Evolutionary conservation across 2,797 vertebrate species (phyloP), one percentile per base, ranked within the genome.

Genomic region (Leptodactylus fallax): DNA sequence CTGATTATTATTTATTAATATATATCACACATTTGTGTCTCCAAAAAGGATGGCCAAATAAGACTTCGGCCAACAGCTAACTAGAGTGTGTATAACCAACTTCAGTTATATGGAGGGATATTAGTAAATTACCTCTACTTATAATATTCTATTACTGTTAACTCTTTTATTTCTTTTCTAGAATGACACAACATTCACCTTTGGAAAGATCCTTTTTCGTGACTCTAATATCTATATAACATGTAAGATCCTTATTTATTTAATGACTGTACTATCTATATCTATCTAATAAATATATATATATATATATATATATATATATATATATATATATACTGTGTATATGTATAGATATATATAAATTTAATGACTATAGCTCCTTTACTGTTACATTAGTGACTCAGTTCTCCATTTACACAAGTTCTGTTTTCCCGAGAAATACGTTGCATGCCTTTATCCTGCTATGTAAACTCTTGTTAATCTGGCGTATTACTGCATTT

Each of bases 121-220:
- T n/a, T n/a, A n/a, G n/a, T n/a, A n/a, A n/a, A n/a, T n/a, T n/a
- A n/a, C n/a, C n/a, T n/a, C n/a, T n/a, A n/a, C n/a, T n/a, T n/a
- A n/a, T n/a, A n/a, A n/a, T n/a, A n/a, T n/a, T n/a, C n/a, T n/a
- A n/a, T n/a, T n/a, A n/a, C n/a, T n/a, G n/a, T n/a, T 36, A 36
- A 58, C 4, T 10, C 17, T 21, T 63, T 0, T 23, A 9, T 65
- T 23, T 63, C 13, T 23, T 8, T 81, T 63, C 13, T 63, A 81
- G 79, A 81, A 81, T 23, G 79, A 47, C 61, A 81, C 79, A 13
- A 47, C 13, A 1, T 81, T 81, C 45, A 47, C 11, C 21, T 81
- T 81, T 49, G 79, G 79, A 21, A 81, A 81, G 79, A 81, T 81
- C 47, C 79, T 81, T 47, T 81, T 81, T 23, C 45, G n/a, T n/a